Conservation (phyloP, 2,113 vertebrate genomes). For the Megaceryle torquata region DNA sequence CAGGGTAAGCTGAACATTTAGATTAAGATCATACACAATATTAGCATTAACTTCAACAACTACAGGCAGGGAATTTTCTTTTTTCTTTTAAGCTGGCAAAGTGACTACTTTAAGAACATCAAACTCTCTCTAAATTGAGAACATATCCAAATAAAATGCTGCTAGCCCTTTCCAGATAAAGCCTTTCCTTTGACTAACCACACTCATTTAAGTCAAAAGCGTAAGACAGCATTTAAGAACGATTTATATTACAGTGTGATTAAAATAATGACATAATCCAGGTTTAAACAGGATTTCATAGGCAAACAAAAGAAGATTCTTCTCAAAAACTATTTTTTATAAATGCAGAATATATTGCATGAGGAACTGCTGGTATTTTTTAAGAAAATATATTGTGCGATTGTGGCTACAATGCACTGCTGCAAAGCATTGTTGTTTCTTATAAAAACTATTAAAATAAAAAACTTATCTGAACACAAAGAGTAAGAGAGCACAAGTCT, state of each 20-base stretch:
- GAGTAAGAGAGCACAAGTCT: constrained; percentile 68
- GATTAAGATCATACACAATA: constrained; percentile 78
- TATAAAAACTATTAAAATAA: constrained; percentile 72
- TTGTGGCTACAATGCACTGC: constrained; percentile 83
- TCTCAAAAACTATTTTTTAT: constrained; percentile 92
- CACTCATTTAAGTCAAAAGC: constrained; percentile 74
- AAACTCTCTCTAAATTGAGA: constrained; percentile 75
- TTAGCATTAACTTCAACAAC: constrained; percentile 80
- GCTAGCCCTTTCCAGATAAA: constrained; percentile 74
- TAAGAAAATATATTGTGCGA: constrained; percentile 90
- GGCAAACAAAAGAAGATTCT: constrained; percentile 70
- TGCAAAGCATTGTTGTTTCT: constrained; percentile 77
- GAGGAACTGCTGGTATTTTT: constrained; percentile 86
- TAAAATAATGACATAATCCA: constrained; percentile 75
- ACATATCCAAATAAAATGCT: constrained; percentile 75
- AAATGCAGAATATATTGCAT: constrained; percentile 88
- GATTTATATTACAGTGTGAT: constrained; percentile 68
- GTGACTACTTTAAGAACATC: constrained; percentile 74
- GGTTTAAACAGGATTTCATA: constrained; percentile 80
- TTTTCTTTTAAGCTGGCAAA: constrained; percentile 73
- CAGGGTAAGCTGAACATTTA: constrained; percentile 79
- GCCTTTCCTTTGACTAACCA: constrained; percentile 68
- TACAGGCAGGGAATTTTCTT: constrained; percentile 70
- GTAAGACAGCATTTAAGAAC: constrained; percentile 74
- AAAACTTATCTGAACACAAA: constrained; percentile 63